Conservation (phyloP, 2,113 vertebrate species). For the Microtus montanus region DNA sequence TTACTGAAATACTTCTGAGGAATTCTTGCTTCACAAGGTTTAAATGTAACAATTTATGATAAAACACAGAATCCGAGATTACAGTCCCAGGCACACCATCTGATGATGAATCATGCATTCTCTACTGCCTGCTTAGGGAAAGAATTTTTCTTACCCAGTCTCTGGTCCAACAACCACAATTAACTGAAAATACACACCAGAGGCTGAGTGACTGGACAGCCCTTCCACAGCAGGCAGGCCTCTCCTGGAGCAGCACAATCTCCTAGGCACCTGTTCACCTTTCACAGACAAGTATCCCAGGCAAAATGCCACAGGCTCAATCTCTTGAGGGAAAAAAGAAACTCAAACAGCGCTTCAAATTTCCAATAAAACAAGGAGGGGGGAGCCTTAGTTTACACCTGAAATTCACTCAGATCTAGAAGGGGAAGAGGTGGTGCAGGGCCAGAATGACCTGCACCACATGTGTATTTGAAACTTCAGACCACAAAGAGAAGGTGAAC, state of each 20-base stretch:
- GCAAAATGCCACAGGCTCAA: slow-evolving; percentile 29
- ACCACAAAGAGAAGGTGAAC: neutral
- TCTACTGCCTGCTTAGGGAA: slow-evolving; percentile 27
- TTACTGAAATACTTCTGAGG: slow-evolving; percentile 27
- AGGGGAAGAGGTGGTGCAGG: slow-evolving; percentile 16
- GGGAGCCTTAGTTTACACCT: rapidly evolving
- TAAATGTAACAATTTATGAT: slow-evolving; percentile 36
- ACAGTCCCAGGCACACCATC: slow-evolving; percentile 21
- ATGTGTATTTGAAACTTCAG: slow-evolving; percentile 37
- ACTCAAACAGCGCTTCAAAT: slow-evolving; percentile 33
- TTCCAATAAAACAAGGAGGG: neutral
- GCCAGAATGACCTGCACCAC: slow-evolving; percentile 51
- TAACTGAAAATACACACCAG: slow-evolving; percentile 69
- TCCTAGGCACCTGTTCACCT: slow-evolving; percentile 80
- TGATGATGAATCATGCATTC: slow-evolving; percentile 55
- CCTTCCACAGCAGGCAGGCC: slow-evolving; percentile 85
- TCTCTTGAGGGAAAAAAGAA: slow-evolving; percentile 18
- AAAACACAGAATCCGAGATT: slow-evolving; percentile 35
- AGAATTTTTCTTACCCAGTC: slow-evolving; percentile 18
- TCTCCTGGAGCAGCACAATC: slow-evolving; percentile 84
- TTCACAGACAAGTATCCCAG: slow-evolving; percentile 34
- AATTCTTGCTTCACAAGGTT: slow-evolving; percentile 45
- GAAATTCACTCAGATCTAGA: slow-evolving; percentile 50
- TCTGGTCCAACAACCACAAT: slow-evolving; percentile 61
- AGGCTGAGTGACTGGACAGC: slow-evolving; percentile 78